A percentile compares a stretch with the other conserved stretches of the same genome.
phyloP scores from a whole-genome alignment of 2,888 invertebrate species.

The Alentia gelatinosa region DNA sequence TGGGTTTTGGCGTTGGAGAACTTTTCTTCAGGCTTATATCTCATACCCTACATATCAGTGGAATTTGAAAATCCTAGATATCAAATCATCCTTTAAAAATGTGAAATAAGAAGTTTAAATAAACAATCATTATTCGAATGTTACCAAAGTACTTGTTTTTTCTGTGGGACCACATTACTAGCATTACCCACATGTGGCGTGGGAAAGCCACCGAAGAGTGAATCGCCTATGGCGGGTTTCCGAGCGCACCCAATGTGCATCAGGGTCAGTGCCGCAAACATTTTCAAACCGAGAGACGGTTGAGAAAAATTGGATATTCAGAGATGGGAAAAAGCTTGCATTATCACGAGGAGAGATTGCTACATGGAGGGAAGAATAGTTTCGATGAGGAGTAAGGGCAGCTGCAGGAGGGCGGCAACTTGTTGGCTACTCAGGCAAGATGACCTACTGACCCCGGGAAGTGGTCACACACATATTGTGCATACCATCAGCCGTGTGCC shows the following conservation, averaged over 20 bases:
- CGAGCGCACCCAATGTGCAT: background rate
- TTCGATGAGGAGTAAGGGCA: background rate
- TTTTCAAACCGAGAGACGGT: background rate
- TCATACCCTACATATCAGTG: no score
- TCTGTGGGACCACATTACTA: no score
- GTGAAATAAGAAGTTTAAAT: no score
- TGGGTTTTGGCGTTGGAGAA: no score
- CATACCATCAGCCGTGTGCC: background rate
- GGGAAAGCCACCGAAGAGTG: no score
- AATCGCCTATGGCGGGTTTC: no score
- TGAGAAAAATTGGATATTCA: background rate
- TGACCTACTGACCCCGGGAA: background rate
- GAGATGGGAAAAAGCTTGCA: background rate
- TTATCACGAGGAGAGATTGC: background rate
- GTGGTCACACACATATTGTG: constrained; percentile 1
- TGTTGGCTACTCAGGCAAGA: background rate
- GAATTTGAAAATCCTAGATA: no score
- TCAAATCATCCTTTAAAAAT: no score
- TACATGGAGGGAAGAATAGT: background rate
- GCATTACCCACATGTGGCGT: no score
- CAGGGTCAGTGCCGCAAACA: background rate
- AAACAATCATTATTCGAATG: no score
- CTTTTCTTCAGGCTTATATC: no score
- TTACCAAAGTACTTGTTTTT: no score
- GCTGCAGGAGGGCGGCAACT: background rate